These are phyloP conservation scores for Melieria crassipennis DNA, from an alignment of 2,888 invertebrate genomes.

Conservation along the genomic window DNA sequence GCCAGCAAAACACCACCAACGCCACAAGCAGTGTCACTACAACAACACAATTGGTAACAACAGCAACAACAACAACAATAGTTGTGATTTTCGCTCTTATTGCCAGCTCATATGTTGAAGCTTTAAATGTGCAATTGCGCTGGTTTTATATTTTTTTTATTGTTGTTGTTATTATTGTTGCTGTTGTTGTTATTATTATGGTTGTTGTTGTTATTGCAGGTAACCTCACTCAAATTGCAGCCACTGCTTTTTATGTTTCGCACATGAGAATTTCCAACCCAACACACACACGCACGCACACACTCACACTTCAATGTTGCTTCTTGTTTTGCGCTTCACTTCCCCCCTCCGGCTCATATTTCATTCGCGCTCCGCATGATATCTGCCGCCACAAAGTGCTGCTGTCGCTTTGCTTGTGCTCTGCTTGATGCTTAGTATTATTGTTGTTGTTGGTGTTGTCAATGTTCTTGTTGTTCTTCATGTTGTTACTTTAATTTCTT, in stretches of 20 bases:
- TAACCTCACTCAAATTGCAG: not conserved
- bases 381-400: too few species aligned
- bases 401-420: not conserved
- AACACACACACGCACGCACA: not conserved
- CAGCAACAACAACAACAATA: too few species aligned
- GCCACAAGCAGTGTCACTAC: too few species aligned
- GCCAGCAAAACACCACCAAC: too few species aligned
- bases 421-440: not conserved
- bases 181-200: too few species aligned
- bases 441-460: not conserved
- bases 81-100: not conserved
- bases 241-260: constrained; percentile 2
- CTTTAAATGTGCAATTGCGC: not conserved
- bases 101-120: not conserved
- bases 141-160: not conserved
- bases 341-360: not conserved
- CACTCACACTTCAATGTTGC: not conserved
- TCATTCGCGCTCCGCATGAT: too few species aligned
- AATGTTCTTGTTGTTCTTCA: not conserved
- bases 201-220: not conserved
- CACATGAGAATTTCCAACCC: not conserved
- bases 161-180: too few species aligned
- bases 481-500: not conserved
- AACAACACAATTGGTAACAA: too few species aligned
- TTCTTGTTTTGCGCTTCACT: not conserved